Evolutionary conservation across 1,140 invertebrate species (phyloP), one percentile per base, ranked within the genome.

Genomic region (Muscidifurax raptorellus): DNA sequence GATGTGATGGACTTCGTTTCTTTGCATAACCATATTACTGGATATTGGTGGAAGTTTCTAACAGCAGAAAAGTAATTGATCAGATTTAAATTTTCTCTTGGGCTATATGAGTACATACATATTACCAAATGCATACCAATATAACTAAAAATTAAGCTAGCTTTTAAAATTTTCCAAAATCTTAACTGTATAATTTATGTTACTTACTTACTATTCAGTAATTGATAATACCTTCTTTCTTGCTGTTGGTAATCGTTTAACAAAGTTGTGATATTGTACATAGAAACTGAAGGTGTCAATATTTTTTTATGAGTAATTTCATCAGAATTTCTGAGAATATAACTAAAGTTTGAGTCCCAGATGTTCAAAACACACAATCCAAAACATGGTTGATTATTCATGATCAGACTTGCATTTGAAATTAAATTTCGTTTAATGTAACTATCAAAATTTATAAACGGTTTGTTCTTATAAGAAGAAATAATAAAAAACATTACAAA

Each of bases 401-500:
- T 59, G 15, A 59, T n/a, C 15, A 59, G 5, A 59, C 22, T 59
- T n/a, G 52, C 52, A 22, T 22, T 59, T n/a, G 52, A 59, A 59
- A 22, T 59, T 59, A 59, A 59, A 59, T n/a, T 59, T 18, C 1
- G 22, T n/a, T 59, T 22, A 1, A 22, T 59, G 15, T 18, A 59
- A 59, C 6, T 22, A 59, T 59, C 52, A 59, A 59, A 18, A 59
- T 59, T 59, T 59, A 0, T 59, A 59, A n/a, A 18, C n/a, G 22
- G 22, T n/a, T 36, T n/a, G 71, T 74, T 36, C 74, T 76, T 52
- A 15, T 25, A 76, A 76, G 13, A 32, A 32, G 30, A 81, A 66
- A 88, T 67, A 32, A 88, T 59, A 52, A 87, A 69, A 66, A 36
- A 74, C 6, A 81, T 82, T 72, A 88, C 72, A 75, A 88, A 85